Percentiles rank a stretch among this genome's conserved stretches.
Evolutionary conservation across 2,113 vertebrate species (phyloP).

Genomic region (Mungos mungo): DNA sequence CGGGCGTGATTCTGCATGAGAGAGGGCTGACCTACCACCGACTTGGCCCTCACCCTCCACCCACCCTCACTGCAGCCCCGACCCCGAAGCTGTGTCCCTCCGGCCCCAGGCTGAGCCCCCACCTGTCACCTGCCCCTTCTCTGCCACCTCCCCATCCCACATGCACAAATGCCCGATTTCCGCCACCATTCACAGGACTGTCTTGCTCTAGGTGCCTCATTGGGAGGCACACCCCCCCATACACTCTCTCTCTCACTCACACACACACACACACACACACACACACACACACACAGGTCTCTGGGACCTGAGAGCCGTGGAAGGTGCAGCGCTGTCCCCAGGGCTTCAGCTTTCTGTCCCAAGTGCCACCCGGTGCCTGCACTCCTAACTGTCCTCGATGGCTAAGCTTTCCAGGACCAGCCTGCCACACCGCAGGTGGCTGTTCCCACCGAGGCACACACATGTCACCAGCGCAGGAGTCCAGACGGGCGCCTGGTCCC

Average conservation of each 20-base stretch:
- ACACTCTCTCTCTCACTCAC: too few species aligned
- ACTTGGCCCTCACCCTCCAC: not conserved
- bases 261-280: not conserved
- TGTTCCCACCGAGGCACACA: fast-evolving
- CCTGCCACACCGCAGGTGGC: fast-evolving
- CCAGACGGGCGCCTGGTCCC: fast-evolving
- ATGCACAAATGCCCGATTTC: fast-evolving
- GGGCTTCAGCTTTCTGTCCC: fast-evolving
- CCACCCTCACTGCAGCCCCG: not conserved
- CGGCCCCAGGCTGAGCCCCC: not conserved
- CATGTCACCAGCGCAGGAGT: not conserved
- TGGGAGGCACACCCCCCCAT: not conserved
- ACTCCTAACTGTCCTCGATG: fast-evolving
- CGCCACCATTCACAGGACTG: too few species aligned
- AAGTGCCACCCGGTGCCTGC: fast-evolving
- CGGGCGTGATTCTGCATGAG: too few species aligned
- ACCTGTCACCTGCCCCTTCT: not conserved
- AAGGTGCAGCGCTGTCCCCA: not conserved
- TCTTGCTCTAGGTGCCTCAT: not conserved
- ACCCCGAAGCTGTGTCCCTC: too few species aligned
- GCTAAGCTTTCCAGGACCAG: fast-evolving
- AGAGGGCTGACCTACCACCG: not conserved
- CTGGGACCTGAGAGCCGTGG: fast-evolving
- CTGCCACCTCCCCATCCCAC: not conserved
- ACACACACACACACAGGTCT: not conserved